phyloP scores from a whole-genome alignment of 2,797 vertebrate species.

The Brotogeris chrysoptera region DNA sequence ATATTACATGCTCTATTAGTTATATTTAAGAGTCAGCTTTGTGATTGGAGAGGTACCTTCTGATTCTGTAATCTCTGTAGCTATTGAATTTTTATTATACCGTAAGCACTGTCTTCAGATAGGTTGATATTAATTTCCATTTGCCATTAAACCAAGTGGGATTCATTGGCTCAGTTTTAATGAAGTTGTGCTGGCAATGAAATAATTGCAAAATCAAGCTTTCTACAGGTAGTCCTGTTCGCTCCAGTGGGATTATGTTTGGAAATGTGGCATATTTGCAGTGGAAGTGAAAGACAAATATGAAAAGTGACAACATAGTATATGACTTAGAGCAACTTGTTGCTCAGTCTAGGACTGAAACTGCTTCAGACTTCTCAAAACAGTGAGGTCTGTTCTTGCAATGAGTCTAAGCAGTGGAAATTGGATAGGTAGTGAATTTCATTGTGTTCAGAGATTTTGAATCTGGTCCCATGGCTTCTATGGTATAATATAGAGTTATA shows the following conservation, averaged over 20 bases:
- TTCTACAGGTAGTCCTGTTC: neutral
- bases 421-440: neutral
- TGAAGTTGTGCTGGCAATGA: neutral
- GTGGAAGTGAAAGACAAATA: neutral
- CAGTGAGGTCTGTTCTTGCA: neutral
- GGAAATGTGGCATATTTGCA: neutral
- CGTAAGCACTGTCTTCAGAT: neutral
- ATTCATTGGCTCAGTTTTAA: neutral
- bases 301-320: neutral
- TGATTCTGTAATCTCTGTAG: neutral
- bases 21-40: neutral
- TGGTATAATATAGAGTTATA: neutral
- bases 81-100: neutral
- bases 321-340: neutral
- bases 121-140: neutral
- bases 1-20: neutral
- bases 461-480: neutral
- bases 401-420: neutral
- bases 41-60: neutral
- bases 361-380: neutral
- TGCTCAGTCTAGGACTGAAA: neutral
- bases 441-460: neutral
- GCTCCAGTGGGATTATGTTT: neutral
- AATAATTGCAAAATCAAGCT: neutral
- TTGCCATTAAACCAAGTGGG: neutral